Percentiles rank a stretch among this genome's conserved stretches.
Evolutionary conservation across 2,113 vertebrate genomes (phyloP).

Genomic region (Peucedramus taeniatus): DNA sequence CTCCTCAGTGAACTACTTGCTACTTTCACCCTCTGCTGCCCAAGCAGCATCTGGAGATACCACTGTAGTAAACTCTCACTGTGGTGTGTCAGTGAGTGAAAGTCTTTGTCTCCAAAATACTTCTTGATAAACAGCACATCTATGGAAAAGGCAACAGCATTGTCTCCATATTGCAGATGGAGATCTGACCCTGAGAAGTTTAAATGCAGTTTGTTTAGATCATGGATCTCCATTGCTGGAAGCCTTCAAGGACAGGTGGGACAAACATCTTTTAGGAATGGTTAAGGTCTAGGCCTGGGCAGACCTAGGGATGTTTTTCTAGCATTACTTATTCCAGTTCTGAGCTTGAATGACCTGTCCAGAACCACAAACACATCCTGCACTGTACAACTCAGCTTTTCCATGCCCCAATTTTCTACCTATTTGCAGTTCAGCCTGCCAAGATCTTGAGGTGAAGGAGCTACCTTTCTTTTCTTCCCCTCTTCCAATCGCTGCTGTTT

Average conservation of each 20-base stretch:
- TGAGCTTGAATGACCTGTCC: neutral
- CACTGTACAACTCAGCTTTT: neutral
- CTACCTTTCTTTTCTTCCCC: neutral
- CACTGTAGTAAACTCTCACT: neutral
- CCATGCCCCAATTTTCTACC: fast-evolving
- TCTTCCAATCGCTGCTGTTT: neutral
- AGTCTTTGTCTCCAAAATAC: neutral
- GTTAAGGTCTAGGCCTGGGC: neutral
- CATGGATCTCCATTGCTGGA: neutral
- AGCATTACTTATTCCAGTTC: neutral
- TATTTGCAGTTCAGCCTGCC: neutral
- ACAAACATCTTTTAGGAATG: neutral
- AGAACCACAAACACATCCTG: neutral
- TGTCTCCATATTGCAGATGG: neutral
- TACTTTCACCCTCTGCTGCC: neutral
- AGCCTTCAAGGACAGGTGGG: neutral
- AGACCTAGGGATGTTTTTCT: neutral
- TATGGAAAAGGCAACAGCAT: neutral
- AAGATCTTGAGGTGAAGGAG: neutral
- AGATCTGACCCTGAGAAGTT: neutral
- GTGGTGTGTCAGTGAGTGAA: neutral
- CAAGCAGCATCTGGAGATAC: neutral
- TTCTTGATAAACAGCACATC: neutral
- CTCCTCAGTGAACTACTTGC: neutral
- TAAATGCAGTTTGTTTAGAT: neutral